Percentiles rank a stretch among this genome's conserved stretches.
These are phyloP conservation scores for Bombus fervidus DNA, from an alignment of 1,140 invertebrate species.

Conservation along the genomic window DNA sequence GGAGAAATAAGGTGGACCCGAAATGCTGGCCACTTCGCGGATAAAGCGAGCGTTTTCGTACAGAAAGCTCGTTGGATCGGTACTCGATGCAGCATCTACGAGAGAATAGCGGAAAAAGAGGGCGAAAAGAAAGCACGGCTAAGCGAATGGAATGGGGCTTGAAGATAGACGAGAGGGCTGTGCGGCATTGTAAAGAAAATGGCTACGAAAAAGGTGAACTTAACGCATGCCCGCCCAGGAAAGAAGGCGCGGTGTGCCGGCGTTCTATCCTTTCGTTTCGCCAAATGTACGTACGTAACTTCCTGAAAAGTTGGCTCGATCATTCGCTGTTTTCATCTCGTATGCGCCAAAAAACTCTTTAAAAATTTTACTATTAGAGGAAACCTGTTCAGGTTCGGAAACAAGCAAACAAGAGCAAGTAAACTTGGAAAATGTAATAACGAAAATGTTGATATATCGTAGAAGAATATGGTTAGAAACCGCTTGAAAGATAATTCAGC, in stretches of 20 bases:
- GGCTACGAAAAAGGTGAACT: slow-evolving; percentile 34
- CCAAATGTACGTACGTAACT: not conserved
- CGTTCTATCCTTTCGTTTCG: slow-evolving; percentile 25
- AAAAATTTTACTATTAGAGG: not conserved
- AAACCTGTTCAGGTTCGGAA: not conserved
- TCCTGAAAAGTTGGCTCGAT: slow-evolving; percentile 23
- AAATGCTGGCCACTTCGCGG: slow-evolving; percentile 53
- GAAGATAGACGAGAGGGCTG: slow-evolving; percentile 46
- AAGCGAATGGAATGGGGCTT: slow-evolving; percentile 33
- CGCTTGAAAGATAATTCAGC: too few relatives aligned
- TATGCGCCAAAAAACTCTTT: not conserved
- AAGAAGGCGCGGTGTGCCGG: slow-evolving; percentile 40
- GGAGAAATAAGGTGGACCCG: slow-evolving; percentile 3
- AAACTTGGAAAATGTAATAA: too few relatives aligned
- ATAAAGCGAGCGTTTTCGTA: slow-evolving; percentile 57
- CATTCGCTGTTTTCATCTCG: not conserved
- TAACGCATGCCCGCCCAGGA: slow-evolving; percentile 29
- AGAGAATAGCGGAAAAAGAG: slow-evolving; percentile 9
- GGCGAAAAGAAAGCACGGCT: slow-evolving; percentile 17
- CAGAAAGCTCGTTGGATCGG: slow-evolving; percentile 50
- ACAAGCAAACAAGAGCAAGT: too few relatives aligned
- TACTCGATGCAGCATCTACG: slow-evolving; percentile 42
- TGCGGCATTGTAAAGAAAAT: slow-evolving; percentile 15
- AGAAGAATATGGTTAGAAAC: too few relatives aligned
- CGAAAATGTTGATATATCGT: too few relatives aligned